Evolutionary conservation across 2,797 vertebrate genomes (phyloP).

Genomic region (Hirundo rustica): DNA sequence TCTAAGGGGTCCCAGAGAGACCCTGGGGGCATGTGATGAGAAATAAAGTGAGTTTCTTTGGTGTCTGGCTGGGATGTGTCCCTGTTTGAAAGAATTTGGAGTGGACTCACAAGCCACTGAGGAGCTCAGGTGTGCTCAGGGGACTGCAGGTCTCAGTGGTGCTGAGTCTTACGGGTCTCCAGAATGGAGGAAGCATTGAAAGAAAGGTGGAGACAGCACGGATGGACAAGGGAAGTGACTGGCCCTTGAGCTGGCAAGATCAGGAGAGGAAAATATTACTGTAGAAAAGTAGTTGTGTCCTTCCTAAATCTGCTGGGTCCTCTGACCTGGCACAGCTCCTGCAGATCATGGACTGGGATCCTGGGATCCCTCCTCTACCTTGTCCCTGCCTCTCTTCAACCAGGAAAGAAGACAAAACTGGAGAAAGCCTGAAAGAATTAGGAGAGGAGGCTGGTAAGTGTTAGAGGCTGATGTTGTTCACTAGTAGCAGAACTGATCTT

Average conservation of each 20-base stretch:
- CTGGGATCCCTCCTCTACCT: neutral
- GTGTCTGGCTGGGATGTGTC: neutral
- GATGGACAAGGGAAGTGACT: neutral
- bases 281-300: neutral
- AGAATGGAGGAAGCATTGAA: neutral
- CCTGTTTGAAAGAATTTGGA: neutral
- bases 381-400: neutral
- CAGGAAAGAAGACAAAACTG: neutral
- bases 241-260: neutral
- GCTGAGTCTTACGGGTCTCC: neutral
- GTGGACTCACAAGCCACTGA: neutral
- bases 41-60: neutral
- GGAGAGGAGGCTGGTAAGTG: neutral
- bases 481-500: neutral
- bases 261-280: neutral
- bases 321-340: neutral
- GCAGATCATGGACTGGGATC: fast-evolving
- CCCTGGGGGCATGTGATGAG: neutral
- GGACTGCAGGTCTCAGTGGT: neutral
- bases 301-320: neutral
- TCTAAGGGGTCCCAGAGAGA: neutral
- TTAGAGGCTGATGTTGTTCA: neutral
- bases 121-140: neutral
- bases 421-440: neutral
- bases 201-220: neutral